Evolutionary conservation across 2,888 invertebrate species (phyloP).

Genomic region (Galeopsomyia nigrocyanea): DNA sequence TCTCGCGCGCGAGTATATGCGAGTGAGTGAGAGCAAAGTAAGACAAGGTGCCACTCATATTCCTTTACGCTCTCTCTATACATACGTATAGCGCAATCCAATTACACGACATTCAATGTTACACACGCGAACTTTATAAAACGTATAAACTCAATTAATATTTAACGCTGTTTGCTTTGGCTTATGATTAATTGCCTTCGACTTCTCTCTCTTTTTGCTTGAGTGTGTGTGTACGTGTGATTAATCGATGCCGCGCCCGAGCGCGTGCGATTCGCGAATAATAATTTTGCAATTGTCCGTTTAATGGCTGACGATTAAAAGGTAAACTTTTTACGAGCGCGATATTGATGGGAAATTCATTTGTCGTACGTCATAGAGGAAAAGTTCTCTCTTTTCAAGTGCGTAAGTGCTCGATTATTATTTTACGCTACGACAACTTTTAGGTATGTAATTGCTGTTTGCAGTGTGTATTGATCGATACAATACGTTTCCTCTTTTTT

Average conservation of each 20-base stretch:
- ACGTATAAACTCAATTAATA: slow-evolving; percentile 39
- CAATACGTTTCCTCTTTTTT: too few species aligned
- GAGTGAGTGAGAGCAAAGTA: not conserved
- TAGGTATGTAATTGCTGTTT: too few species aligned
- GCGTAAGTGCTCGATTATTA: too few species aligned
- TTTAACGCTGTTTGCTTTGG: slow-evolving; percentile 17
- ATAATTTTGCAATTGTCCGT: slow-evolving; percentile 30
- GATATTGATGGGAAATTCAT: too few species aligned
- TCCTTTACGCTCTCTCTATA: not conserved
- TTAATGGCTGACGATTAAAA: slow-evolving; percentile 22
- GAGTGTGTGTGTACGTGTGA: not conserved
- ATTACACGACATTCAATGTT: slow-evolving; percentile 36
- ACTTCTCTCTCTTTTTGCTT: too few species aligned
- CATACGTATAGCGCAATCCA: slow-evolving; percentile 18
- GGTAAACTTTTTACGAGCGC: not conserved
- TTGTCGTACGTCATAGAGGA: too few species aligned
- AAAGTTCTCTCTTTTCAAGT: too few species aligned
- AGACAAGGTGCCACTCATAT: too few species aligned
- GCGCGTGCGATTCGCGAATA: slow-evolving; percentile 4
- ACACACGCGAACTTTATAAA: slow-evolving; percentile 23
- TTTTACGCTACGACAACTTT: too few species aligned
- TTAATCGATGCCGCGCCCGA: slow-evolving; percentile 22
- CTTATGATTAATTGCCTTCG: slow-evolving; percentile 11
- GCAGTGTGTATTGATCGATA: too few species aligned
- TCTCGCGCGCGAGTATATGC: too few species aligned